A percentile compares a stretch with the other conserved stretches of the same genome.
These are phyloP conservation scores for Rotaria macrura DNA, from an alignment of 2,888 invertebrate species.

Conservation along the genomic window DNA sequence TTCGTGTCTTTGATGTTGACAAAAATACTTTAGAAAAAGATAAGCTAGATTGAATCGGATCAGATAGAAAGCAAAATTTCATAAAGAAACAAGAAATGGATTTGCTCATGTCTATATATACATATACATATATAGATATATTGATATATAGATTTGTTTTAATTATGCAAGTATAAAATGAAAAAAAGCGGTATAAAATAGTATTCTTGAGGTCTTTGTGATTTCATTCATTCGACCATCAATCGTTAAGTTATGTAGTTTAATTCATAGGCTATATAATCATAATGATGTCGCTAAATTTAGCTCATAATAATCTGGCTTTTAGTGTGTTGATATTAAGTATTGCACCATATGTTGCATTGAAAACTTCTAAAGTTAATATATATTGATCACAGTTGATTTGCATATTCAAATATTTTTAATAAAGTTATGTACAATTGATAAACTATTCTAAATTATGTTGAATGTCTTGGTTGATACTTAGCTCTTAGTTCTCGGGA, in stretches of 20 bases:
- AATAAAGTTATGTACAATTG: not conserved
- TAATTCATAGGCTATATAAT: not conserved
- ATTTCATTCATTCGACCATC: not conserved
- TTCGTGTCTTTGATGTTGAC: not conserved
- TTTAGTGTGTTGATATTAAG: not conserved
- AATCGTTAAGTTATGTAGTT: not conserved
- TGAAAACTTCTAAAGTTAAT: not conserved
- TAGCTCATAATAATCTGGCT: not conserved
- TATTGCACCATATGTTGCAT: not conserved
- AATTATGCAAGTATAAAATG: not conserved
- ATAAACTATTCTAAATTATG: not conserved
- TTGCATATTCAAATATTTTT: not conserved
- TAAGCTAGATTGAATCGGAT: not conserved
- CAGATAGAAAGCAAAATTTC: not conserved
- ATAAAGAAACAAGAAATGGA: too few relatives aligned
- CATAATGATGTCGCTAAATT: not conserved
- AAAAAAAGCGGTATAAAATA: not conserved
- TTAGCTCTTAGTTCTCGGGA: not conserved
- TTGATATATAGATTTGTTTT: not conserved
- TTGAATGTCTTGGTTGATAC: slow-evolving; percentile 12
- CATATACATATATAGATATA: not conserved
- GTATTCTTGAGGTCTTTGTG: not conserved
- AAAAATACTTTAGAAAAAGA: not conserved
- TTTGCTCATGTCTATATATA: too few relatives aligned
- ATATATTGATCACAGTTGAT: not conserved